Evolutionary conservation across 2,888 invertebrate genomes (phyloP), one percentile per base, ranked within the genome.

Genomic region (Corythucha ciliata): DNA sequence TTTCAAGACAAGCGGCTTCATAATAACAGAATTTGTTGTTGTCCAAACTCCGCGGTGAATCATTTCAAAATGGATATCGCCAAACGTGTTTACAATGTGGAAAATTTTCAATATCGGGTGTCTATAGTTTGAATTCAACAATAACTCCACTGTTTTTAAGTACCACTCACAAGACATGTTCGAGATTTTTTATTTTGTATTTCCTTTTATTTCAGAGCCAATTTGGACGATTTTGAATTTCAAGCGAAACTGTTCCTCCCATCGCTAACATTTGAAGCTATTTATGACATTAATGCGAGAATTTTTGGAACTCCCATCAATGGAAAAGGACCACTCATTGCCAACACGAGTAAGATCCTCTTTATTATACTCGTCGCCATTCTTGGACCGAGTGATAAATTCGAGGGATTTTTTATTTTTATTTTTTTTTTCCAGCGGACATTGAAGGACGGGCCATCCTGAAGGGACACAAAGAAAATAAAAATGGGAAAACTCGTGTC

Each of bases 311-410:
- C 79, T 22, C 75, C 76, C 0, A 67, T 80, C 27, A 68, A 68
- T 7, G 80, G 80, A 46, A 67, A 74, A 25, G 80, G 80, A 1
- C 72, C 69, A 5, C 66, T 80, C 53, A 63, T 61, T 14, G 77
- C 76, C 26, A 78, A 80, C 61, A 70, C 70, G 69, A 78, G 74
- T 72, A 66, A 66, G 70, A 10, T 14, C n/a, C 14, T 12, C 29
- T 26, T 6, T 39, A 4, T 16, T 6, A 39, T 16, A 42, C 10
- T 18, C n/a, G 12, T 42, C n/a, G 5, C 14, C 14, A 21, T 39
- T n/a, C 16, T 36, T n/a, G 16, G 8, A 8, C 16, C 16, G 8
- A 14, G 10, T 36, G 7, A n/a, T 36, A 36, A 8, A 7, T 36
- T 10, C 14, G 7, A 36, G 36, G 16, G 22, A 47, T 53, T 50